A percentile compares a stretch with the other conserved stretches of the same genome.
Conservation (phyloP, 2,888 invertebrate genomes). For the Scaptomyza tumidula region DNA sequence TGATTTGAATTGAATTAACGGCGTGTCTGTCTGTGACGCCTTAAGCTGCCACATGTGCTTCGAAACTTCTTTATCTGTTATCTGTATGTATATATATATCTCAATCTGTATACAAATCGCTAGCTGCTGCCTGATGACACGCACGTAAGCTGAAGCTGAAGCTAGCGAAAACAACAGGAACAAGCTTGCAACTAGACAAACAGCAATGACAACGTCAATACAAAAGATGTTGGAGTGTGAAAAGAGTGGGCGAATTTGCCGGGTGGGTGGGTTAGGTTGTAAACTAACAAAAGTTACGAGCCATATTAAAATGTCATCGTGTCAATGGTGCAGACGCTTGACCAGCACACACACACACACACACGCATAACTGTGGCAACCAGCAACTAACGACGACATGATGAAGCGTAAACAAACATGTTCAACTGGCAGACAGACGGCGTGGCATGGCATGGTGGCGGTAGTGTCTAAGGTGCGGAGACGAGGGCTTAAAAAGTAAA, state of each 20-base stretch:
- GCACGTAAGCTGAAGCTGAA: constrained; percentile 57
- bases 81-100: constrained; percentile 28
- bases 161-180: constrained; percentile 24
- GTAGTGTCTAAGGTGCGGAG: constrained; percentile 3
- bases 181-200: constrained; percentile 57
- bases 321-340: constrained; percentile 71
- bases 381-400: constrained; percentile 78
- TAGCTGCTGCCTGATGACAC: constrained; percentile 51
- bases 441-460: constrained; percentile 4
- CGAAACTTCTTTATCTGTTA: constrained; percentile 25
- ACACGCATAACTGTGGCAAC: constrained; percentile 25
- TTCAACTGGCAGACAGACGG: constrained; percentile 65
- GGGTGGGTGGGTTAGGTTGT: not conserved
- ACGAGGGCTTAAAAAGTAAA: constrained; percentile 57
- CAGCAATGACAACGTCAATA: constrained; percentile 68
- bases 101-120: constrained; percentile 60
- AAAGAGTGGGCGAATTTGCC: not conserved
- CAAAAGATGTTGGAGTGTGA: constrained; percentile 17
- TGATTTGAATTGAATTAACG: constrained; percentile 65
- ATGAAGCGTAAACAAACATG: constrained; percentile 82
- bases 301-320: constrained; percentile 78
- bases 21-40: constrained; percentile 12
- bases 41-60: constrained; percentile 17
- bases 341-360: constrained; percentile 29
- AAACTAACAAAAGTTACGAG: constrained; percentile 75